Percentiles rank a stretch among this genome's conserved stretches.
Conservation (phyloP, 2,113 vertebrate genomes). For the Syrrhaptes paradoxus region DNA sequence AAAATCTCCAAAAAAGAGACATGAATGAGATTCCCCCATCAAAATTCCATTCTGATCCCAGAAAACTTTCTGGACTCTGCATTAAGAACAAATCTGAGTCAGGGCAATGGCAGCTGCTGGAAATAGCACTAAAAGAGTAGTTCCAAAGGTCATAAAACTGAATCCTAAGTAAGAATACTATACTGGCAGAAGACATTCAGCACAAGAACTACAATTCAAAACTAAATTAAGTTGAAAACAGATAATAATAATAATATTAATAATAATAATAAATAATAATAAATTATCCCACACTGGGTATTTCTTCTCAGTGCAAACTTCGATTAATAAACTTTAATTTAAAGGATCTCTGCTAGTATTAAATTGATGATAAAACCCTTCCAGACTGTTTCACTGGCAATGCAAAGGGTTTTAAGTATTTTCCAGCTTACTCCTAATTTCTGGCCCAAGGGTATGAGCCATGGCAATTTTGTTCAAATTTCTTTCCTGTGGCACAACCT, state of each 20-base stretch:
- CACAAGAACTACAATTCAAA: neutral
- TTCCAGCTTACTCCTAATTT: neutral
- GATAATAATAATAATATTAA: too few species aligned
- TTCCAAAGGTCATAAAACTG: neutral
- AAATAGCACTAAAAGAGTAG: neutral
- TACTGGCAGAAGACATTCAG: neutral
- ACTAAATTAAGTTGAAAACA: neutral
- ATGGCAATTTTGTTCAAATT: neutral
- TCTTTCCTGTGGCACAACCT: neutral
- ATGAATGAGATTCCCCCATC: neutral
- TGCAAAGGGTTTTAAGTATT: neutral
- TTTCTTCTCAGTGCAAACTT: neutral
- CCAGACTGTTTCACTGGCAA: neutral
- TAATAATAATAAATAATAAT: too few species aligned
- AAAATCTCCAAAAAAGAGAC: neutral
- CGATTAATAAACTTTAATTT: neutral
- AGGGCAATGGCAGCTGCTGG: neutral
- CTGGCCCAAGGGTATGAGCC: rapidly evolving
- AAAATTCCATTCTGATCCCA: neutral
- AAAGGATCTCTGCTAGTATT: neutral
- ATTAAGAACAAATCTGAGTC: neutral
- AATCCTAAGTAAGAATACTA: neutral
- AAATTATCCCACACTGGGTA: rapidly evolving
- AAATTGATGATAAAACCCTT: neutral
- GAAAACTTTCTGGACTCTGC: neutral